Evolutionary conservation across 2,797 vertebrate species (phyloP), one percentile per base, ranked within the genome.

Genomic region (Dromococcyx pavoninus): DNA sequence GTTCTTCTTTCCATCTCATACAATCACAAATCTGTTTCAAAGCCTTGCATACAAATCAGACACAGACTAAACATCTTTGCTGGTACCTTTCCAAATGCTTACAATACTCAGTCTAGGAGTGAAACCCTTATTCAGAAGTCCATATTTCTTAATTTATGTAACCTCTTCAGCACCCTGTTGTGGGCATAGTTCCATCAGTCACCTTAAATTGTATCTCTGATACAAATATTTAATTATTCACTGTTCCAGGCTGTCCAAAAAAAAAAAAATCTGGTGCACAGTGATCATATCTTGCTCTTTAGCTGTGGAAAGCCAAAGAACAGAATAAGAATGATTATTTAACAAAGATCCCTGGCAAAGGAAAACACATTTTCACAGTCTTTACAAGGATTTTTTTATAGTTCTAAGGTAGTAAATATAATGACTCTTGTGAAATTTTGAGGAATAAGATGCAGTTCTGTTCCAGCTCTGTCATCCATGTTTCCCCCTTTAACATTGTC

Each of bases 21-120:
- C 58, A 84, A 54, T 86, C 54, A 84, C 18, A 91, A 82, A 81
- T 39, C n/a, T 62, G 27, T 88, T 92, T 88, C 46, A 51, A 81
- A 92, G 24, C 41, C 58, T 78, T 83, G 44, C 22, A 69, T 69
- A 30, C 54, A 77, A 88, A 86, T 50, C 76, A 93, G 80, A 90
- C 56, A 70, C 13, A 94, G 80, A 81, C 80, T 90, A 90, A 94
- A 84, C 70, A 92, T 79, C 51, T 79, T 62, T 66, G 51, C 64
- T 94, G 76, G n/a, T 91, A 30, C 28, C 5, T 88, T 88, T 95
- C 86, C 86, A 95, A 33, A 56, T 44, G 23, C 35, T 44, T 66
- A 23, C 5, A 78, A 37, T 70, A 46, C 7, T 28, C 41, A 60
- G 43, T 17, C 51, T 73, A 62, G 54, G 28, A 84, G 32, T 50